Percentiles rank a stretch among this genome's conserved stretches.
Conservation (phyloP, 2,888 invertebrate species). For the Homarus gammarus region DNA sequence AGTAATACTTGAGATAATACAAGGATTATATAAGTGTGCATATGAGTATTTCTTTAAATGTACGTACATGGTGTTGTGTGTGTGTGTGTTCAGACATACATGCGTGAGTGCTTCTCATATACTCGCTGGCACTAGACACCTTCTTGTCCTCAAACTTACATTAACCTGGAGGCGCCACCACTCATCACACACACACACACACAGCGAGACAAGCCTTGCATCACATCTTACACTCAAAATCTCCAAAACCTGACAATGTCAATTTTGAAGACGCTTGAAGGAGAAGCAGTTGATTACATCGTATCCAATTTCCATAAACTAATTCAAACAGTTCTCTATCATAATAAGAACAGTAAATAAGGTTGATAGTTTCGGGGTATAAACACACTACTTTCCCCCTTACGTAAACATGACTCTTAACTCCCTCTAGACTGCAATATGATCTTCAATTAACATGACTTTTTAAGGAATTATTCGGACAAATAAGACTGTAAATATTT, state of each 20-base stretch:
- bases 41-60: too few relatives aligned
- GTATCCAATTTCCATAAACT: conserved; percentile 49
- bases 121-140: too few relatives aligned
- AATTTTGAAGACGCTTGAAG: conserved; percentile 25
- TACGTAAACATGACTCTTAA: background rate
- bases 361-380: conserved; percentile 24
- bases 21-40: background rate
- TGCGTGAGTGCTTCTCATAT: too few relatives aligned
- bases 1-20: too few relatives aligned
- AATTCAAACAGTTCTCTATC: conserved; percentile 32
- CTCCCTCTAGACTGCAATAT: conserved; percentile 15
- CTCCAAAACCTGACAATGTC: conserved; percentile 1
- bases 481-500: conserved; percentile 35
- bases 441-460: conserved; percentile 52
- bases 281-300: conserved; percentile 42
- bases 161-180: too few relatives aligned
- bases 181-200: background rate
- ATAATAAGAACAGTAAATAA: background rate
- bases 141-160: too few relatives aligned
- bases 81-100: too few relatives aligned
- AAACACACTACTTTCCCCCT: background rate
- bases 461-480: conserved; percentile 41
- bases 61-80: too few relatives aligned
- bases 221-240: conserved; percentile 17
- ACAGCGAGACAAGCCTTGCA: background rate